Evolutionary conservation across 2,797 vertebrate species (phyloP), one percentile per base, ranked within the genome.

Genomic region (Hoplostethus atlanticus): DNA sequence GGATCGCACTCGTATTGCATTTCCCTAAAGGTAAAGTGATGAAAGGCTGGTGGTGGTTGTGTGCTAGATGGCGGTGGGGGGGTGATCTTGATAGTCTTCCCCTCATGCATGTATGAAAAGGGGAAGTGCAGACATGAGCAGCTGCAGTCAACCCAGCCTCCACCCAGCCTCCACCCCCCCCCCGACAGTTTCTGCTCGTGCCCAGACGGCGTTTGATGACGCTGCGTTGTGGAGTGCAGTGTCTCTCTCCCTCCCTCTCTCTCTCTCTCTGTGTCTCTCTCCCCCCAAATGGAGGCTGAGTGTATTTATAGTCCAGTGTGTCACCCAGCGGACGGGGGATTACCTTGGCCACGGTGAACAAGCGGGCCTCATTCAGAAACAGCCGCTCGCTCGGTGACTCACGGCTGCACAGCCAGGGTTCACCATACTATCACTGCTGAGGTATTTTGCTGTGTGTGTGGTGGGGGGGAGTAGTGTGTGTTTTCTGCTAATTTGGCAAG

Each of bases 251-350:
- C 47, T 48, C 15, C 3, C 47, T 7, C 63, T 54, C 77, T 57
- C 77, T 57, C 77, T 60, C 55, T 3, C 56, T 10, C 68, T 8
- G 55, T 11, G 64, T 51, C 60, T 10, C 75, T 57, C 67, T 53
- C 73, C 62, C 64, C 73, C 70, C 87, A 82, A 90, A 89, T 84
- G 88, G 87, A 85, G 86, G 79, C 84, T 73, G 86, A 71, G 92
- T 83, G 90, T 94, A 94, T 94, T 93, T 94, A 92, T 94, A 94
- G 93, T 90, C 76, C 68, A 25, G 87, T 59, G 87, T 92, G 92
- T 90, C 87, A 86, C 85, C 86, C 87, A 7, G 85, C 63, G 83
- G 84, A 85, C 77, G 79, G 88, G 92, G 93, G 92, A 94, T 95
- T 94, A 94, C 94, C 92, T 92, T 78, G 78, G 85, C 89, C 85